Conservation (phyloP, 2,113 vertebrate genomes). For the Callipepla californica region DNA sequence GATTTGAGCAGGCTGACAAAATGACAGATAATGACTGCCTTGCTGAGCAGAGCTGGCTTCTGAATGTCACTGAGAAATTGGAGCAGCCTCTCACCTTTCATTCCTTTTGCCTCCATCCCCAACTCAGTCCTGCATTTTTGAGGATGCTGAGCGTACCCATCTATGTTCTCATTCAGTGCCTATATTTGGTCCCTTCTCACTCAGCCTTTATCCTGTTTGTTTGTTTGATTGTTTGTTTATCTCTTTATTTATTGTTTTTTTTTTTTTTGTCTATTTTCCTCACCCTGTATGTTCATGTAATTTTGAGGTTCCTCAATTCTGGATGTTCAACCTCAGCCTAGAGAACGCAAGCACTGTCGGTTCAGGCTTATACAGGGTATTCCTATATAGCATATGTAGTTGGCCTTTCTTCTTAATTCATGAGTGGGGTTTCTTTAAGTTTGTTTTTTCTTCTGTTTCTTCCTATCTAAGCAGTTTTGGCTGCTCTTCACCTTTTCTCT, state of each 20-base stretch:
- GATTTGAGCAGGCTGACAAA: constrained; percentile 14
- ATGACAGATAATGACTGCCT: neutral
- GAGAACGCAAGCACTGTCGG: neutral
- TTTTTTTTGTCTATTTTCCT: too few relatives aligned
- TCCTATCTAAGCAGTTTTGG: neutral
- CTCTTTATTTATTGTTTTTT: too few relatives aligned
- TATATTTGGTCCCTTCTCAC: neutral
- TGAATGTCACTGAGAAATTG: neutral
- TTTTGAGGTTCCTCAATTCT: neutral
- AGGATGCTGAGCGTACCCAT: neutral
- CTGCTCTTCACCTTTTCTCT: neutral
- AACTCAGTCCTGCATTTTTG: neutral
- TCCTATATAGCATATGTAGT: neutral
- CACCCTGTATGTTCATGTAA: neutral
- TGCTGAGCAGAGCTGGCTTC: neutral
- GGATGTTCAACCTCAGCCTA: neutral
- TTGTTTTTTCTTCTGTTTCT: neutral
- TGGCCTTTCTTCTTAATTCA: neutral
- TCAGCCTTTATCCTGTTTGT: neutral
- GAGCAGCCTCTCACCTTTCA: neutral
- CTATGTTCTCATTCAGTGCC: neutral
- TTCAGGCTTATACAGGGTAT: neutral
- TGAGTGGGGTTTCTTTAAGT: neutral
- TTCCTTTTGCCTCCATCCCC: neutral
- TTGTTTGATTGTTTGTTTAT: too few relatives aligned